Evolutionary conservation across 2,888 invertebrate species (phyloP), one percentile per base, ranked within the genome.

Genomic region (Ryuthela nishihirai): DNA sequence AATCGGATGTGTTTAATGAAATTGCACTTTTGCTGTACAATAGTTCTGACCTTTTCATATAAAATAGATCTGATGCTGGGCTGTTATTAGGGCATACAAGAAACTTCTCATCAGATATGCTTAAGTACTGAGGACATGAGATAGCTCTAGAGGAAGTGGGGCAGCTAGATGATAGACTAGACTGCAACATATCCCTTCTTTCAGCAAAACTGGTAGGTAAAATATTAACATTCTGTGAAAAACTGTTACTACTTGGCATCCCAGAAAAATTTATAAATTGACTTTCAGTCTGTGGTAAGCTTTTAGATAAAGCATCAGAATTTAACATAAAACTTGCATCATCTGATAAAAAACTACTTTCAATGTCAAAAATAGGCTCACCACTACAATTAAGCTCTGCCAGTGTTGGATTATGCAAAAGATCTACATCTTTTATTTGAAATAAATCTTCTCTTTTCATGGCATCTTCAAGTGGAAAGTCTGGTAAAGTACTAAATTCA

Each of bases 361-460:
- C 49, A 9, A 21, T 32, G 70, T 87, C 88, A 49, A 88, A 73
- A 39, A 89, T 79, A 34, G 84, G 85, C 65, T 90, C 89, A 64
- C 88, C 88, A 68, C 88, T 88, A 15, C 87, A 85, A 75, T 88
- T 88, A 46, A 92, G 75, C 72, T 91, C 90, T 0, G 88, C 88
- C 47, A 92, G 78, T 60, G 89, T 89, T 0, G 88, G 86, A 18
- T 39, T 50, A 18, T 34, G 40, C 21, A 54, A n/a, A 24, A 46
- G 25, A 9, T 43, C 47, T 15, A 42, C 12, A 17, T 48, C 59
- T 23, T 50, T 50, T n/a, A 46, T 65, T 3, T 50, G 54, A 29
- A 54, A 54, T 20, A 38, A 34, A 32, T 63, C 61, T 7, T 55
- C 56, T 32, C 46, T 44, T 7, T 59, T 48, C 34, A 64, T 48